Base-by-base conservation (phyloP, 2,888 invertebrate species). In the Eudasyphora cyanicolor region DNA sequence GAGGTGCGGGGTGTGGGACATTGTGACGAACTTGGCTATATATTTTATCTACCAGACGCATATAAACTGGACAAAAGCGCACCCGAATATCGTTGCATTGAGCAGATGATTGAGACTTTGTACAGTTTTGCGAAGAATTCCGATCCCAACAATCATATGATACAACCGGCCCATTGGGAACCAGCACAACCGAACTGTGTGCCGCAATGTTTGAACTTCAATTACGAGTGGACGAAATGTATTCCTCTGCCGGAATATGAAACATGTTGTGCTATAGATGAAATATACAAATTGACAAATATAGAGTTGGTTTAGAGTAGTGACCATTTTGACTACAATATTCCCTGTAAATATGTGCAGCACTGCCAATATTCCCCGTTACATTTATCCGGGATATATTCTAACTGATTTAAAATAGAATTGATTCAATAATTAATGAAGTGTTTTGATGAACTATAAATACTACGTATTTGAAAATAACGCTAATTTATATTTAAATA, bases 11-110 rank as follows among this genome's bases (percentile, higher is more conserved):
- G 92, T 5, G 89, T 89, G 2, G 88, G 88, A 24, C 92, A 92
- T 84, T 91, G 85, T 0, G 92, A 91, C 83, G 92, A 92, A 21
- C 62, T 92, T 5, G 88, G 90, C 5, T 92, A 91, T 69, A 75
- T 92, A 1, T 92, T 92, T 69, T 89, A 88, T 54, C 89, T 88
- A 84, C 77, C 87, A 2, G 85, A 88, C 2, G 87, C 90, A 0
- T 82, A 80, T 0, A 89, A 87, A 49, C 75, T 90, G 32, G 42
- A 82, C 0, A 87, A 82, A 14, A 85, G 87, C 6, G 86, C 89
- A 0, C 51, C 38, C 3, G 91, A 92, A 70, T 91, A 89, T 73
- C 85, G 76, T 6, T 89, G 88, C 32, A 90, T 92, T 14, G 85
- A 90, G 79, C 86, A 89, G 14, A 90, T 92, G 90, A 86, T 91